These are phyloP conservation scores for Dicroscelio sp. DNA, from an alignment of 2,888 invertebrate species.

Conservation along the genomic window DNA sequence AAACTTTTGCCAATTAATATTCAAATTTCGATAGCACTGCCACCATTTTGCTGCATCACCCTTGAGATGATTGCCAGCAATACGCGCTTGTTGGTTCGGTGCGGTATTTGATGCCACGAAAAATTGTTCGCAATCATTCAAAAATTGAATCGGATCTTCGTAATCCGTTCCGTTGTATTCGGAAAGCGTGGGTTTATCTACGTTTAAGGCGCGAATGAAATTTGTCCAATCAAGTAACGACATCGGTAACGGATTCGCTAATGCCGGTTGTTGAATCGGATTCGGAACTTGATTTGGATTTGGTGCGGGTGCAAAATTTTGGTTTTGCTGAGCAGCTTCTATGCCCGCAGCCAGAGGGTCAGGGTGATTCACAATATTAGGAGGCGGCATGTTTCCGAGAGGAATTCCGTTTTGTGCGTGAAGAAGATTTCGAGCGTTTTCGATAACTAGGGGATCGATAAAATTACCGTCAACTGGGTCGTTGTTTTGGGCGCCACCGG, in stretches of 20 bases:
- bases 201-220: constrained; percentile 14
- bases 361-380: too few relatives aligned
- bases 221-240: constrained; percentile 30
- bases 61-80: not conserved
- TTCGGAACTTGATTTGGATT: too few relatives aligned
- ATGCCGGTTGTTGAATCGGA: too few relatives aligned
- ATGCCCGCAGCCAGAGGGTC: too few relatives aligned
- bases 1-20: constrained; percentile 1
- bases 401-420: too few relatives aligned
- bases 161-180: constrained; percentile 7
- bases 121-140: constrained; percentile 22
- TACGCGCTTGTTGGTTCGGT: not conserved
- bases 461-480: too few relatives aligned
- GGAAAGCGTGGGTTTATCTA: not conserved
- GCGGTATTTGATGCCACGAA: not conserved
- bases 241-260: too few relatives aligned
- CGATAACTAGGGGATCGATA: too few relatives aligned
- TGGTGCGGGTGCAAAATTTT: too few relatives aligned
- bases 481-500: constrained; percentile 63
- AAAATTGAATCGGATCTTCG: constrained; percentile 26
- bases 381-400: too few relatives aligned
- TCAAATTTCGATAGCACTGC: not conserved
- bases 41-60: constrained; percentile 36
- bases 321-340: too few relatives aligned
- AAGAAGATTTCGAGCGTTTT: too few relatives aligned